A percentile compares a stretch with the other conserved stretches of the same genome.
Conservation (phyloP, 2,113 vertebrate species). For the Variabilichromis moorii region DNA sequence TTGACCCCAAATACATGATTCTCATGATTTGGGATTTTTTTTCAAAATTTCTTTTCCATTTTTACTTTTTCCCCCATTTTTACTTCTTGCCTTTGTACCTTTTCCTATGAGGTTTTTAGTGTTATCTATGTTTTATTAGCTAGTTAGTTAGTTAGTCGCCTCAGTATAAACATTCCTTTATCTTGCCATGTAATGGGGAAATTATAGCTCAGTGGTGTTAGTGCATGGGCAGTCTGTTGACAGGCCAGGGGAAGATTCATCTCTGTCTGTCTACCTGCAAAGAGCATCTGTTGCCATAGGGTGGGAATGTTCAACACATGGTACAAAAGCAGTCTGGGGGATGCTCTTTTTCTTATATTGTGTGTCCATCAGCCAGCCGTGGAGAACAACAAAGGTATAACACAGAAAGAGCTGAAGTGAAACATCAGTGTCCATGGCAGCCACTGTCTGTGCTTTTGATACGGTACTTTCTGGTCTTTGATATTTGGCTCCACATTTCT, state of each 20-base stretch:
- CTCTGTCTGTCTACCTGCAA: neutral
- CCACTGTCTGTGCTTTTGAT: neutral
- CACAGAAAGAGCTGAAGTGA: neutral
- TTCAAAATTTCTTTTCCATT: neutral
- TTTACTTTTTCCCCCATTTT: neutral
- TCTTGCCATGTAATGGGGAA: neutral
- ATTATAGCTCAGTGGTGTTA: neutral
- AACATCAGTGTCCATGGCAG: neutral
- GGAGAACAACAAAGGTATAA: neutral
- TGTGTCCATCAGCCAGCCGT: neutral
- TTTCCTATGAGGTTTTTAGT: neutral
- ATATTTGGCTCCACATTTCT: neutral
- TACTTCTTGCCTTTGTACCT: neutral
- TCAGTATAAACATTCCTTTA: neutral
- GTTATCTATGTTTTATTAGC: neutral
- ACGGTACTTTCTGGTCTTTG: neutral
- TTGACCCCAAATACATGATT: neutral
- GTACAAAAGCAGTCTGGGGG: neutral
- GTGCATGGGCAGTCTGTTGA: neutral
- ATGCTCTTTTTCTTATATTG: neutral
- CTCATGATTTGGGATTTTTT: neutral
- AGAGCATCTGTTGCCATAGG: neutral
- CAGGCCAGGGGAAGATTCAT: neutral
- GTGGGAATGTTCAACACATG: neutral
- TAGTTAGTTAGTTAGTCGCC: neutral